phyloP scores from a whole-genome alignment of 2,113 vertebrate species.

The Halichoeres trimaculatus region DNA sequence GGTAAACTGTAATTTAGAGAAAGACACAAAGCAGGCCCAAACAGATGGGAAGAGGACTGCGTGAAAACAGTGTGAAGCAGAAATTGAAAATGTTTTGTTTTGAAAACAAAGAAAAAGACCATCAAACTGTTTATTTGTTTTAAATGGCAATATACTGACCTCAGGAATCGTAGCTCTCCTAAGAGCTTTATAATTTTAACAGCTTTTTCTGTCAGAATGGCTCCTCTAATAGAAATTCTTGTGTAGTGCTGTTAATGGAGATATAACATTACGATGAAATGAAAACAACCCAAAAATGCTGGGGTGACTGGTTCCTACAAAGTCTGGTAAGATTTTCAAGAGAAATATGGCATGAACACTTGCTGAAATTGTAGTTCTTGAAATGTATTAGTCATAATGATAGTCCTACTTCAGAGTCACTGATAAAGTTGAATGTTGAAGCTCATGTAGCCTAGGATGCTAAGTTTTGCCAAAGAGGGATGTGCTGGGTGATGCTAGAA shows the following conservation, averaged over 20 bases:
- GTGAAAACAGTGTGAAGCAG: constrained; percentile 1
- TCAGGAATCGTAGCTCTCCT: constrained; percentile 18
- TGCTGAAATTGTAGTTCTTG: too few relatives aligned
- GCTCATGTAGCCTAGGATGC: neutral
- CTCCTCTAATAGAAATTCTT: constrained; percentile 25
- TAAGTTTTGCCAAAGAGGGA: neutral
- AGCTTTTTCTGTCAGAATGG: constrained; percentile 28
- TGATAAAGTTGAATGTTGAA: neutral
- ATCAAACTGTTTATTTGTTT: constrained; percentile 41
- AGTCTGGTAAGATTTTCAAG: too few relatives aligned
- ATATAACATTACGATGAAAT: constrained; percentile 14
- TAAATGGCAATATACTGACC: constrained; percentile 33
- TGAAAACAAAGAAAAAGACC: neutral
- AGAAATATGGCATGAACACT: too few relatives aligned
- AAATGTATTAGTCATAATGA: too few relatives aligned
- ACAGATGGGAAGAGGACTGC: neutral
- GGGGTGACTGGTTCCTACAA: too few relatives aligned
- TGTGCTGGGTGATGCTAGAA: neutral
- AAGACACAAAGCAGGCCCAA: neutral
- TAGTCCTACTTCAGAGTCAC: neutral
- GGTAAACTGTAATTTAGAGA: too few relatives aligned
- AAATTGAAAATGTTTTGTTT: neutral
- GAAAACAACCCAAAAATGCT: too few relatives aligned
- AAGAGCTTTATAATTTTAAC: constrained; percentile 22
- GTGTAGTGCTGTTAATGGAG: neutral